phyloP scores from a whole-genome alignment of 2,113 vertebrate genomes.

The Misgurnus mizolepis region DNA sequence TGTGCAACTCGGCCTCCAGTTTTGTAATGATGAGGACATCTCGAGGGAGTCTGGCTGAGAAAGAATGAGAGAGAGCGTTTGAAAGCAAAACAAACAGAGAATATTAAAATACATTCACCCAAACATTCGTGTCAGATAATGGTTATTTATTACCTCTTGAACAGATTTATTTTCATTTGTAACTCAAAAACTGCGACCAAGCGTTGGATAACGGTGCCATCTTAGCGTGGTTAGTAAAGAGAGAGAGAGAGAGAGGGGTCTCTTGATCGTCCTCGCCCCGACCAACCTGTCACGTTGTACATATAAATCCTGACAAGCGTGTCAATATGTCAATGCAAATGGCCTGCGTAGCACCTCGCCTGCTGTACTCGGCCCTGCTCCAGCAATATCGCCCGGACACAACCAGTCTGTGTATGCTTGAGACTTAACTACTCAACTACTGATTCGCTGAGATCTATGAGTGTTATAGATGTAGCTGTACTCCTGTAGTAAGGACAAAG shows the following conservation, averaged over 20 bases:
- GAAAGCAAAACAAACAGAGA: background rate
- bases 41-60: slow-evolving; percentile 37
- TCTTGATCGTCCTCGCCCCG: slow-evolving; percentile 31
- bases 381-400: slow-evolving; percentile 49
- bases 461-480: background rate
- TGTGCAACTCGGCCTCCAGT: slow-evolving; percentile 57
- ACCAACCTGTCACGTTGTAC: slow-evolving; percentile 48
- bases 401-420: slow-evolving; percentile 29
- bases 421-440: background rate
- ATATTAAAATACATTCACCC: background rate
- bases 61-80: background rate
- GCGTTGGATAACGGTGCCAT: background rate
- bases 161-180: slow-evolving; percentile 1
- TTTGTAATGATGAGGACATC: slow-evolving; percentile 59
- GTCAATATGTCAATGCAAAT: slow-evolving; percentile 63
- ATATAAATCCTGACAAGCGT: slow-evolving; percentile 59
- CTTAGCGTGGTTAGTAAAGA: background rate
- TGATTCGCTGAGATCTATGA: background rate
- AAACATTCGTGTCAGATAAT: slow-evolving; percentile 23
- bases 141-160: slow-evolving; percentile 26
- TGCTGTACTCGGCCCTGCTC: slow-evolving; percentile 55
- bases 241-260: background rate
- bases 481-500: no score
- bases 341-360: slow-evolving; percentile 52
- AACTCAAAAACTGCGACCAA: background rate